Conservation (phyloP, 2,888 invertebrate species). For the Timandra comae region DNA sequence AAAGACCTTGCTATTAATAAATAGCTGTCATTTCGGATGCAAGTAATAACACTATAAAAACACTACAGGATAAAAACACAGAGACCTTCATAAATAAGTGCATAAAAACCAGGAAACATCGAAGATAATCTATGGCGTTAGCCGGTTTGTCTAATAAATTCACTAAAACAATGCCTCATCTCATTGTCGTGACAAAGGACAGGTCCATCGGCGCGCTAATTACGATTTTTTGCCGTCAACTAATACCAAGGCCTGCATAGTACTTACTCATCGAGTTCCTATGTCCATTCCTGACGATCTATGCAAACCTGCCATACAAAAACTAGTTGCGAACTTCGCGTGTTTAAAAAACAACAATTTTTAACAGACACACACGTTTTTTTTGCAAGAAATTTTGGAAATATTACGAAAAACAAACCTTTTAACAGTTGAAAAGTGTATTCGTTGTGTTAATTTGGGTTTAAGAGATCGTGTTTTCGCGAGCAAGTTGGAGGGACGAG, state of each 20-base stretch:
- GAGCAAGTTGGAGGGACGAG: conserved; percentile 58
- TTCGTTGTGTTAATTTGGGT: conserved; percentile 29
- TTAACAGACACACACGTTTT: conserved; percentile 6
- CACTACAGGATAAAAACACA: conserved; percentile 2
- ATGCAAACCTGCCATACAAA: conserved; percentile 57
- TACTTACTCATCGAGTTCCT: conserved; percentile 71
- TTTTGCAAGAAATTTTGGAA: conserved; percentile 30
- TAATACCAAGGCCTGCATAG: conserved; percentile 58
- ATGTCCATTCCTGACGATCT: conserved; percentile 63
- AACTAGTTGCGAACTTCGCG: conserved; percentile 56
- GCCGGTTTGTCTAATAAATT: conserved; percentile 56
- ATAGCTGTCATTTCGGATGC: not conserved
- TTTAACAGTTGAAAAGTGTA: conserved; percentile 24
- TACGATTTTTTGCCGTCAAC: conserved; percentile 68
- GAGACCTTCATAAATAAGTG: conserved; percentile 10
- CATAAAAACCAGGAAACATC: conserved; percentile 33
- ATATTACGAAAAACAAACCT: conserved; percentile 56
- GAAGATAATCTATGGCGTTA: conserved; percentile 27
- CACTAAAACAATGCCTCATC: conserved; percentile 65
- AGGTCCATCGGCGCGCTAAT: conserved; percentile 63
- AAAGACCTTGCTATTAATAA: too few relatives aligned
- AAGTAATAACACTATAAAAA: conserved; percentile 5
- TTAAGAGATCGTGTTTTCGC: conserved; percentile 58
- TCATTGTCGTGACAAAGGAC: conserved; percentile 68
- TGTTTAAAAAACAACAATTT: not conserved